Percentiles rank a stretch among this genome's conserved stretches.
phyloP scores from a whole-genome alignment of 2,113 vertebrate genomes.

The Atlantisia rogersi region DNA sequence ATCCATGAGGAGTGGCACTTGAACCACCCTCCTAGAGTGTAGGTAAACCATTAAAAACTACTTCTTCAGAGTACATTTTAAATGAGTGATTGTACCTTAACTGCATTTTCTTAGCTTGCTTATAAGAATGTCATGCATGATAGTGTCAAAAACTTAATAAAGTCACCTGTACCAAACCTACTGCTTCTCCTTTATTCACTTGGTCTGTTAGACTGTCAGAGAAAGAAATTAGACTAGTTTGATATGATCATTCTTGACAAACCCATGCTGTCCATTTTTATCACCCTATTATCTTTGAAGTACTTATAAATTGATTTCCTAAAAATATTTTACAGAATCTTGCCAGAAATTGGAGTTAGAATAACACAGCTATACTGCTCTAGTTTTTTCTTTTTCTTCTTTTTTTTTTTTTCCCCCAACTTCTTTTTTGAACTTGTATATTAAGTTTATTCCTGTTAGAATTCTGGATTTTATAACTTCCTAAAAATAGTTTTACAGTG shows the following conservation, averaged over 20 bases:
- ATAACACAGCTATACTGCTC: neutral
- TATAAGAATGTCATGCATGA: neutral
- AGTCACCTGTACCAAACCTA: neutral
- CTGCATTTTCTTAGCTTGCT: neutral
- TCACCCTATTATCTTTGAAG: slow-evolving; percentile 36
- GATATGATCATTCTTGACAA: slow-evolving; percentile 43
- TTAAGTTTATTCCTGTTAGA: neutral
- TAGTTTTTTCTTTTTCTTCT: neutral
- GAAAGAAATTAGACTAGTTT: slow-evolving; percentile 30
- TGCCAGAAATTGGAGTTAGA: neutral
- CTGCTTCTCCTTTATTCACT: neutral
- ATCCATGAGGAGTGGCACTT: neutral
- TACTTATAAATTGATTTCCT: slow-evolving; percentile 8
- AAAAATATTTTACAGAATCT: neutral
- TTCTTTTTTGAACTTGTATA: neutral
- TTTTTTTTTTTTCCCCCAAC: neutral
- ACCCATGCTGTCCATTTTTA: slow-evolving; percentile 24
- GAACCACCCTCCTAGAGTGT: neutral
- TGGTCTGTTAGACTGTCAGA: neutral
- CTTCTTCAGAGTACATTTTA: neutral
- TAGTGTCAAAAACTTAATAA: neutral
- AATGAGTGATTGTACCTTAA: neutral
- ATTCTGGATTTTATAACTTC: neutral
- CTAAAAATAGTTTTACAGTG: neutral
- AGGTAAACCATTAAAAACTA: neutral